Percentiles rank a stretch among this genome's conserved stretches.
Conservation (phyloP, 2,113 vertebrate genomes). For the Vanacampus margaritifer region DNA sequence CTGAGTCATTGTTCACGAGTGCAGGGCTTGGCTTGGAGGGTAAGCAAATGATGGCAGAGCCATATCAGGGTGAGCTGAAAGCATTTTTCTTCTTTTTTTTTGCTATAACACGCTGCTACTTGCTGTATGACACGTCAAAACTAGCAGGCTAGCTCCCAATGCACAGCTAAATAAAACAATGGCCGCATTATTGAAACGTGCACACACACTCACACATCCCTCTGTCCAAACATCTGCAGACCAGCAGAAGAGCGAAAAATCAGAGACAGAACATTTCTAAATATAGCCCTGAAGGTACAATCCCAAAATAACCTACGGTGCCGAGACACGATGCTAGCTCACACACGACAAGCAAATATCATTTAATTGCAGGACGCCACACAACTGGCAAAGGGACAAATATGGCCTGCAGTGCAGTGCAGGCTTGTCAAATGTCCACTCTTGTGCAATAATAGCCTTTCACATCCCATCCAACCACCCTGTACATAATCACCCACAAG, state of each 20-base stretch:
- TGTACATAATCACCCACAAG: constrained; percentile 28
- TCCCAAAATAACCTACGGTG: constrained; percentile 19
- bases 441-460: constrained; percentile 22
- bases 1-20: constrained; percentile 23
- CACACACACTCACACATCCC: neutral
- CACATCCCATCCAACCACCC: constrained; percentile 17
- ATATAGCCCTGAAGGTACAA: constrained; percentile 4
- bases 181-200: constrained; percentile 36
- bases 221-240: constrained; percentile 21
- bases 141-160: neutral
- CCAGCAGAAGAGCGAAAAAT: constrained; percentile 15
- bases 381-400: constrained; percentile 2
- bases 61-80: neutral
- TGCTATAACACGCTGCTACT: neutral
- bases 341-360: neutral
- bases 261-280: neutral
- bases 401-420: neutral
- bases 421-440: constrained; percentile 16
- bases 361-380: neutral
- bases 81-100: neutral
- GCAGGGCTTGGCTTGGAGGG: neutral
- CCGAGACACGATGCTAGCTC: neutral
- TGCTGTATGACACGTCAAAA: neutral
- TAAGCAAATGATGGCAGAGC: neutral
- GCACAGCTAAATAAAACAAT: constrained; percentile 29